Base-by-base conservation (phyloP, 2,888 invertebrate species). In the Drosophila peninsularis region DNA sequence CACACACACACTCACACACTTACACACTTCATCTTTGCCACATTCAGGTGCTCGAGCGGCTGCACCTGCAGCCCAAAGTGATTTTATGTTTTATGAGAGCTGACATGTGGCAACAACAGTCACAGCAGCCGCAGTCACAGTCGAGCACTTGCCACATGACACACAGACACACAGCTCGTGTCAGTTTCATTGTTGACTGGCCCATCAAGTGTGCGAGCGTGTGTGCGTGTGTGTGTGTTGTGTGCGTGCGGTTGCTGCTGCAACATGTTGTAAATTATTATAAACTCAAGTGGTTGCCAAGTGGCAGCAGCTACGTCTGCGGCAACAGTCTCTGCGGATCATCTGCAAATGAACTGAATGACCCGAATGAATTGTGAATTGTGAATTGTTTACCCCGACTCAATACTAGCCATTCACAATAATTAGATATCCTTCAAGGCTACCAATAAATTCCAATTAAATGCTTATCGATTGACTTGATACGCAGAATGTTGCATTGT, bases 1-100 rank as follows among this genome's bases (percentile, higher is more conserved):
- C 52, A 57, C 53, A 37, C 53, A 27, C 24, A 10, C 37, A 56
- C 50, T 54, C 55, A 41, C 56, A 61, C 53, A 62, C 56, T 61
- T 27, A 42, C 60, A 61, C 53, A 64, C 60, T 66, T 41, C 39
- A 41, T 54, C 45, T 56, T 72, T 70, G 63, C 71, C 62, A 65
- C 74, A 72, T 45, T 73, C 62, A 69, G 62, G 30, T 62, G 9
- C 71, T 69, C 44, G 45, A 65, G 64, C 60, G 60, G 57, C 70
- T 71, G 66, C 78, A 76, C 64, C 68, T 78, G 68, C 66, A 57
- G 69, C 55, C 71, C 73, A 71, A 71, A 80, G 80, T 87, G 87
- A 87, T 80, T 84, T 84, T 78, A 82, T 80, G 87, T 84, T 86
- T 86, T 85, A 88, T 88, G 86, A 85, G 74, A 88, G 82, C 74